These are phyloP conservation scores for Eupsittula cactorum DNA, from an alignment of 2,113 vertebrate genomes.

Conservation along the genomic window DNA sequence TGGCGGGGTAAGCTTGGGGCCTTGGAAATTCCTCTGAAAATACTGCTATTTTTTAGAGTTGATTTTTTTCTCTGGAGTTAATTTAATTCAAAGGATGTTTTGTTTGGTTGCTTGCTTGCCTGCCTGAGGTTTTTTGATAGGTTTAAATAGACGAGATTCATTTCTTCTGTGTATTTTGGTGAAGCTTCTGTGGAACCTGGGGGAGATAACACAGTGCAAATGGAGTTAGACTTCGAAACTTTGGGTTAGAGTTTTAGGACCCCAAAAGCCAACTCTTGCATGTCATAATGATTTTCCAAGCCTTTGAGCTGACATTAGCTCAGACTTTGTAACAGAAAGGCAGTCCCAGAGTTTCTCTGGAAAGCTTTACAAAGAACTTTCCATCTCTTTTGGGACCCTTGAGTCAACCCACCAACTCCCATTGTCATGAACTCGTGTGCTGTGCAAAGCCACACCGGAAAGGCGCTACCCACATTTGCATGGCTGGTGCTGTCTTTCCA, in stretches of 20 bases:
- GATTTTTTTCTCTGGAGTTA: conserved; percentile 27
- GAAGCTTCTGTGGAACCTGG: neutral
- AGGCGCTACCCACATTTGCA: neutral
- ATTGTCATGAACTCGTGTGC: neutral
- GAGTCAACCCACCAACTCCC: neutral
- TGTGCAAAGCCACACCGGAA: neutral
- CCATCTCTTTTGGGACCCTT: neutral
- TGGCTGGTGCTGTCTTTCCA: neutral
- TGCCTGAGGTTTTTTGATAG: neutral
- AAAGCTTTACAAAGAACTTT: neutral
- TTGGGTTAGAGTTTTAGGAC: neutral
- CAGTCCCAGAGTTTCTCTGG: neutral
- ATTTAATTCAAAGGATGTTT: conserved; percentile 44
- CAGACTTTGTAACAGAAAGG: neutral
- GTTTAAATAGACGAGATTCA: conserved; percentile 13
- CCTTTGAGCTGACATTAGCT: neutral
- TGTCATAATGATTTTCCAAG: neutral
- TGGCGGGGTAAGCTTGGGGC: neutral
- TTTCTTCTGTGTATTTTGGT: conserved; percentile 22
- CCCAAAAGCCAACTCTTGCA: neutral
- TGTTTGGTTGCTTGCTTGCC: conserved; percentile 9
- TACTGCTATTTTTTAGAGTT: conserved; percentile 5
- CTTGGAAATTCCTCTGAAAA: conserved; percentile 8
- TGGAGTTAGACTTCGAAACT: neutral
- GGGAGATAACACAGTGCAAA: neutral